A percentile compares a stretch with the other conserved stretches of the same genome.
Evolutionary conservation across 2,797 vertebrate species (phyloP).

Genomic region (Nannoperca obscura): DNA sequence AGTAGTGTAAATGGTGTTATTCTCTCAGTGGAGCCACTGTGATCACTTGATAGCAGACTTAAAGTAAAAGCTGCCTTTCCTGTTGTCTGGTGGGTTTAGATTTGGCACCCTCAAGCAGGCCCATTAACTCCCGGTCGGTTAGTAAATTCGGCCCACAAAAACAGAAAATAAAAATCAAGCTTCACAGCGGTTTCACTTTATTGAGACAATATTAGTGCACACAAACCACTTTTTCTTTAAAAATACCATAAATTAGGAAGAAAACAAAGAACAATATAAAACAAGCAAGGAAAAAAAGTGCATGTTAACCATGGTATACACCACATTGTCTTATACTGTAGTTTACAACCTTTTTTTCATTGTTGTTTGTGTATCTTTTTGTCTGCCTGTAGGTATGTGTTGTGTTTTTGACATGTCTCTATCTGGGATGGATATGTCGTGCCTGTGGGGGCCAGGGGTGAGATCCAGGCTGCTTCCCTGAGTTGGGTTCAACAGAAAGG

Average conservation of each 20-base stretch:
- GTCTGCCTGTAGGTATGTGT: slow-evolving; percentile 64
- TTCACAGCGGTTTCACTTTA: slow-evolving; percentile 83
- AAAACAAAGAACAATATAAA: slow-evolving; percentile 83
- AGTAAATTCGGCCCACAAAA: slow-evolving; percentile 69
- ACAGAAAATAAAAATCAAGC: slow-evolving; percentile 70
- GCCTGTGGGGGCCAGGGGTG: slow-evolving; percentile 68
- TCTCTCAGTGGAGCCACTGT: slow-evolving; percentile 65
- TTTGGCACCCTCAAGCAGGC: slow-evolving; percentile 48
- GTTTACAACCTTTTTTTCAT: slow-evolving; percentile 78
- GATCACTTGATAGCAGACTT: slow-evolving; percentile 60
- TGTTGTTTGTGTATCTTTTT: slow-evolving; percentile 72
- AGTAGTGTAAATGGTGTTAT: slow-evolving; percentile 68
- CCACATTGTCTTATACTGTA: slow-evolving; percentile 80
- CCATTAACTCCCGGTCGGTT: slow-evolving; percentile 60
- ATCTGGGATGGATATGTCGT: slow-evolving; percentile 73
- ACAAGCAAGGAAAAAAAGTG: slow-evolving; percentile 83
- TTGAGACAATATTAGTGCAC: slow-evolving; percentile 84
- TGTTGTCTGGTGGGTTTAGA: slow-evolving; percentile 44
- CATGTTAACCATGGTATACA: slow-evolving; percentile 81
- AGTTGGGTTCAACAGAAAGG: slow-evolving; percentile 77
- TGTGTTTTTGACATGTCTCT: slow-evolving; percentile 71
- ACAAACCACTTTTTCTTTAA: slow-evolving; percentile 80
- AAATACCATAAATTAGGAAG: slow-evolving; percentile 83
- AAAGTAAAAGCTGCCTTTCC: slow-evolving; percentile 52
- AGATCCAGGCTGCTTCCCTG: slow-evolving; percentile 91